Evolutionary conservation across 2,797 vertebrate genomes (phyloP).

Genomic region (Tragopan temminckii): DNA sequence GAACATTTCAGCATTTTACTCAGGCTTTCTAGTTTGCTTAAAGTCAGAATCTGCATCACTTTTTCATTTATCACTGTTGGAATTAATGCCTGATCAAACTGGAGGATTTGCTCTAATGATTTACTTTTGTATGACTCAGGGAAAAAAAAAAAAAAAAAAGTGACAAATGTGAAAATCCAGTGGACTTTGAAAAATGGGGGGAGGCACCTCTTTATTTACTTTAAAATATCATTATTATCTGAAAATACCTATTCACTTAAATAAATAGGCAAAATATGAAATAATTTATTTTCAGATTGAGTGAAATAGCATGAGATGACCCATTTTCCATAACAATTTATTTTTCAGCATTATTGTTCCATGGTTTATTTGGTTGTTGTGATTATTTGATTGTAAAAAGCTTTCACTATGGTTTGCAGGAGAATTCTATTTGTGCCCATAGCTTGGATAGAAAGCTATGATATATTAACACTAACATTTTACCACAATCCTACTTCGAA

Average conservation of each 20-base stretch:
- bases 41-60: background rate
- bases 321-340: rapidly evolving
- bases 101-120: background rate
- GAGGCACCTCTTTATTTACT: rapidly evolving
- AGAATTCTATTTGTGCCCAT: background rate
- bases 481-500: background rate
- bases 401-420: background rate
- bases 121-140: background rate
- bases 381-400: background rate
- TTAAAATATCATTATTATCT: background rate
- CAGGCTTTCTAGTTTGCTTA: background rate
- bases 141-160: background rate
- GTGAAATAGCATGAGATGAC: background rate
- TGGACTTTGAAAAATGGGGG: rapidly evolving
- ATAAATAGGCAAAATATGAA: background rate
- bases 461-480: background rate
- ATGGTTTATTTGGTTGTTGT: background rate
- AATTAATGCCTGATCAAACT: background rate
- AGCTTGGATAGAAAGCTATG: background rate
- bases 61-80: background rate
- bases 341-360: background rate
- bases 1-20: background rate
- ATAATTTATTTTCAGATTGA: background rate
- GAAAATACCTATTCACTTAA: background rate
- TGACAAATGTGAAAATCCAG: background rate